phyloP scores from a whole-genome alignment of 2,113 vertebrate genomes.

The Stegastes partitus region DNA sequence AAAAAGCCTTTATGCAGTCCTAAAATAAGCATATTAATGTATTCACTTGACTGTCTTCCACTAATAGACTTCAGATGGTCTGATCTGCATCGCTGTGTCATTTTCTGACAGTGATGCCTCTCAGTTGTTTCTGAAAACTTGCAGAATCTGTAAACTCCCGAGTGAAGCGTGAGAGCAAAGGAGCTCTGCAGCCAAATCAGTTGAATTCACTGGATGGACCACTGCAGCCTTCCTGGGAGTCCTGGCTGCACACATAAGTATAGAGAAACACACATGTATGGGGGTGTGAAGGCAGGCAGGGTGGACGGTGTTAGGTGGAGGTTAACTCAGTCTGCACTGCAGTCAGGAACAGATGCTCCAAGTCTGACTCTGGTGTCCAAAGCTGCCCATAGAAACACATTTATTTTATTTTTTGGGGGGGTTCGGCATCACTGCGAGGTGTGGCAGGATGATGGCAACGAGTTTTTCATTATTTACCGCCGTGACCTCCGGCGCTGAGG shows the following conservation, averaged over 20 bases:
- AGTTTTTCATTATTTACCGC: slow-evolving; percentile 11
- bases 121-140: no score
- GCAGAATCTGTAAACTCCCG: not conserved
- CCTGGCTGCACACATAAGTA: rapidly evolving
- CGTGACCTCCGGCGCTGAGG: slow-evolving; percentile 47
- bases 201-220: not conserved
- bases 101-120: not conserved
- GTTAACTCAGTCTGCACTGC: not conserved
- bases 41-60: not conserved
- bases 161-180: not conserved
- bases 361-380: no score
- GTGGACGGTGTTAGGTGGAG: no score
- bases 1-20: not conserved
- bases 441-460: not conserved
- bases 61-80: not conserved
- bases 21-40: not conserved
- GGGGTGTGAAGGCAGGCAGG: no score
- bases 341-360: not conserved
- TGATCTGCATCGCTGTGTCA: not conserved
- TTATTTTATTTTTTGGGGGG: no score
- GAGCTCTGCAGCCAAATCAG: no score
- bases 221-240: not conserved
- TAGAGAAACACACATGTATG: no score
- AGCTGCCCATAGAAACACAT: no score
- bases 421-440: not conserved